These are phyloP conservation scores for Chalcis sispes DNA, from an alignment of 2,888 invertebrate genomes.

Conservation along the genomic window DNA sequence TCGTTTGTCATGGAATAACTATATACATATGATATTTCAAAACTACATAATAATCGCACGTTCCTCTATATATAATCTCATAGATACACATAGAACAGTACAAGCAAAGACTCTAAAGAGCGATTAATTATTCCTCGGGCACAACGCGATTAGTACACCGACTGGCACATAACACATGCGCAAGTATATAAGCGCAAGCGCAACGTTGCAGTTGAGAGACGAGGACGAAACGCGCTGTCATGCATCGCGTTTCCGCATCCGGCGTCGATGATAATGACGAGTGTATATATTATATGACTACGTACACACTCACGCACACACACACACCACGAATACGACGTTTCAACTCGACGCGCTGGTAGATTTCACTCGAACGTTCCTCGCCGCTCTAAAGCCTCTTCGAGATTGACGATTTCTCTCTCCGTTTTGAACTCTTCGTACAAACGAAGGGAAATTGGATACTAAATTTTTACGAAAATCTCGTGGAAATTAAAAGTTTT, in stretches of 20 bases:
- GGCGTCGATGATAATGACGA: slow-evolving; percentile 6
- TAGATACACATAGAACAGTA: no score
- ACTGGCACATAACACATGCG: no score
- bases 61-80: background rate
- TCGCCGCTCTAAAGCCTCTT: no score
- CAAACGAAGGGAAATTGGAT: no score
- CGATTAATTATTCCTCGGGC: slow-evolving; percentile 40
- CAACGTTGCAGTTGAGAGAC: background rate
- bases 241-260: slow-evolving; percentile 45
- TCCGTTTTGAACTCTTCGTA: no score
- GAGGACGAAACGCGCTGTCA: slow-evolving; percentile 28
- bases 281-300: no score
- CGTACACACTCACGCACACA: background rate
- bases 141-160: slow-evolving; percentile 21
- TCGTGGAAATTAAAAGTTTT: no score
- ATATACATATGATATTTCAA: background rate
- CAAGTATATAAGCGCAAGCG: no score
- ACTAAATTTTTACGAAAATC: no score
- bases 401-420: no score
- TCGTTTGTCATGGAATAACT: background rate
- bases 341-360: background rate
- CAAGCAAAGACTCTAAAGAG: no score
- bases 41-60: background rate
- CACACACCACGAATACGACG: no score
- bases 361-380: slow-evolving; percentile 9